Percentiles rank a stretch among this genome's conserved stretches.
Evolutionary conservation across 2,113 vertebrate genomes (phyloP).

Genomic region (Stegastes partitus): DNA sequence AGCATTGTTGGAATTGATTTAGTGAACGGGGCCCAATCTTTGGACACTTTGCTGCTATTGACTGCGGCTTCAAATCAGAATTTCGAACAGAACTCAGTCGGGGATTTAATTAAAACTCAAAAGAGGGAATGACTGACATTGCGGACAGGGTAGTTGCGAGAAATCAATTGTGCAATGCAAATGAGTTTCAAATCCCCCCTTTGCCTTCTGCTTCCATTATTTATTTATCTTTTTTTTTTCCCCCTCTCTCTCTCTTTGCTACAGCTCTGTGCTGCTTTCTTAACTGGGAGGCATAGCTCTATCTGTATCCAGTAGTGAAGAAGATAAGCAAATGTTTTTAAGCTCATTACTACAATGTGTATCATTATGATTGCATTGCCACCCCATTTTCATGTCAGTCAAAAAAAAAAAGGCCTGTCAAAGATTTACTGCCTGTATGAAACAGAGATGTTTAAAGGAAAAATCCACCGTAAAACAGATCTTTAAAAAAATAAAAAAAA

Average conservation of each 20-base stretch:
- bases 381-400: constrained; percentile 28
- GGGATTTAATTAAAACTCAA: constrained; percentile 84
- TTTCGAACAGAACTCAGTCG: constrained; percentile 75
- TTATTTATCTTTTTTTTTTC: constrained; percentile 33
- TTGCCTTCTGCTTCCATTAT: constrained; percentile 48
- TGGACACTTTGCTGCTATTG: constrained; percentile 78
- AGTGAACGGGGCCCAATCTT: constrained; percentile 74
- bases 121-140: constrained; percentile 78
- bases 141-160: constrained; percentile 69
- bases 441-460: constrained; percentile 15
- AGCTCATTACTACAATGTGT: constrained; percentile 56
- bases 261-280: constrained; percentile 27
- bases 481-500: constrained; percentile 25
- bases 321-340: constrained; percentile 61
- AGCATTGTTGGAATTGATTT: constrained; percentile 79
- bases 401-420: constrained; percentile 26
- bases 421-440: constrained; percentile 37
- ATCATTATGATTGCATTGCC: constrained; percentile 37
- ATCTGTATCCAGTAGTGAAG: constrained; percentile 56
- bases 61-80: constrained; percentile 78
- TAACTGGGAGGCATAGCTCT: constrained; percentile 30
- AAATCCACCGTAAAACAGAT: neutral
- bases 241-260: too few species aligned
- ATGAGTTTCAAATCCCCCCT: constrained; percentile 64
- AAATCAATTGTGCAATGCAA: constrained; percentile 80